Percentiles rank a stretch among this genome's conserved stretches.
phyloP scores from a whole-genome alignment of 2,888 invertebrate genomes.

The Leuctra nigra region DNA sequence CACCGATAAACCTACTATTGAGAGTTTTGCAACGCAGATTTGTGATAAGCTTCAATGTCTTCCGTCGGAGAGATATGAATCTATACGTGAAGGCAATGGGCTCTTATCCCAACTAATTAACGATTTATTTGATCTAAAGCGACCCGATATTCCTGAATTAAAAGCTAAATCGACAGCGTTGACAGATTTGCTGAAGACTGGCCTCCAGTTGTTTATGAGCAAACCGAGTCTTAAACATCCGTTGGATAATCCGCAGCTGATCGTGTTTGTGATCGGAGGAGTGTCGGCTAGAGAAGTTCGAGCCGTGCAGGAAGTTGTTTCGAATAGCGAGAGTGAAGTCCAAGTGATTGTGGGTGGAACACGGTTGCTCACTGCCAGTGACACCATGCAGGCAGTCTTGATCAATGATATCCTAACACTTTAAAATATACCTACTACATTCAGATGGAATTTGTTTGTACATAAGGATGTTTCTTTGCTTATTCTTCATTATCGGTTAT shows the following conservation, averaged over 20 bases:
- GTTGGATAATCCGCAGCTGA: constrained; percentile 53
- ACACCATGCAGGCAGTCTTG: constrained; percentile 12
- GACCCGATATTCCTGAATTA: constrained; percentile 54
- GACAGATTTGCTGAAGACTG: constrained; percentile 49
- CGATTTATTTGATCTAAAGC: constrained; percentile 51
- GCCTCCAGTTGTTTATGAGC: constrained; percentile 56
- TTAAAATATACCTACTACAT: neutral
- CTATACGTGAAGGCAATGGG: constrained; percentile 28
- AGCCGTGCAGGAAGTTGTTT: constrained; percentile 36
- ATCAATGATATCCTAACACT: neutral
- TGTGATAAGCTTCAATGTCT: constrained; percentile 7
- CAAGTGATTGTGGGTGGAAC: constrained; percentile 26
- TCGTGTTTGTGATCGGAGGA: constrained; percentile 61
- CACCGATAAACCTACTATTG: neutral
- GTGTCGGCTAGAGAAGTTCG: constrained; percentile 55
- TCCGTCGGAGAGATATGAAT: neutral
- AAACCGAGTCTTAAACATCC: constrained; percentile 50
- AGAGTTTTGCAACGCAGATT: neutral
- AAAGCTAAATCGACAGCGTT: constrained; percentile 49
- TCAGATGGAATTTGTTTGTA: neutral
- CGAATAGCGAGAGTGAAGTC: constrained; percentile 20
- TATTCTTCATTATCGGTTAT: neutral
- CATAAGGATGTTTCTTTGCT: neutral
- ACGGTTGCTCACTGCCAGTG: constrained; percentile 23
- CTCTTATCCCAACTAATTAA: constrained; percentile 53